A percentile compares a stretch with the other conserved stretches of the same genome.
phyloP scores from a whole-genome alignment of 2,888 invertebrate species.

The Calameuta filiformis region DNA sequence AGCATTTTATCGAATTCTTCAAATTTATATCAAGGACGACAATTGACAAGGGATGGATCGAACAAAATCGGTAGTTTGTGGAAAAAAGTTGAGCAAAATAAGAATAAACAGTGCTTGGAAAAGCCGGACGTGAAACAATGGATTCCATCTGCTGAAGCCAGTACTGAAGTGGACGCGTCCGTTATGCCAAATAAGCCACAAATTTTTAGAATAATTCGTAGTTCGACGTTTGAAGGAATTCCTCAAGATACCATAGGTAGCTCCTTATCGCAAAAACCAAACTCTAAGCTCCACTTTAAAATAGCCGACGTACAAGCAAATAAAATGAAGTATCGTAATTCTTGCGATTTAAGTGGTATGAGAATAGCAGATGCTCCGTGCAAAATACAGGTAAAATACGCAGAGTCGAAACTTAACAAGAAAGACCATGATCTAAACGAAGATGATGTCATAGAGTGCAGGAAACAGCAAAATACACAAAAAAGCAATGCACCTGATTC shows the following conservation, averaged over 20 bases:
- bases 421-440: conserved; percentile 27
- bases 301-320: conserved; percentile 2
- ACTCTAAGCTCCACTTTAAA: not conserved
- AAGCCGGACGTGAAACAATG: conserved; percentile 74
- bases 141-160: conserved; percentile 64
- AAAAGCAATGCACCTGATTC: conserved; percentile 33
- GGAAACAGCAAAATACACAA: conserved; percentile 39
- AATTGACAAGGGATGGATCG: conserved; percentile 72
- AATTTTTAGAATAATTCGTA: conserved; percentile 67
- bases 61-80: conserved; percentile 85
- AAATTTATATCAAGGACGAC: conserved; percentile 55
- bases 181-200: conserved; percentile 34
- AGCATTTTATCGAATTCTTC: conserved; percentile 69
- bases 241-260: conserved; percentile 36
- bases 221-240: conserved; percentile 75
- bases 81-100: conserved; percentile 81
- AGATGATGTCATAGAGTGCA: conserved; percentile 37
- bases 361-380: conserved; percentile 45
- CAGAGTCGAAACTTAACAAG: conserved; percentile 27
- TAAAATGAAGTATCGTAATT: conserved; percentile 49
- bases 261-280: not conserved
- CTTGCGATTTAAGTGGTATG: conserved; percentile 55
- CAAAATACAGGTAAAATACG: conserved; percentile 50
- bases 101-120: conserved; percentile 69
- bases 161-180: conserved; percentile 24